Conservation (phyloP, 2,888 invertebrate species). For the Stenodera caucasica region DNA sequence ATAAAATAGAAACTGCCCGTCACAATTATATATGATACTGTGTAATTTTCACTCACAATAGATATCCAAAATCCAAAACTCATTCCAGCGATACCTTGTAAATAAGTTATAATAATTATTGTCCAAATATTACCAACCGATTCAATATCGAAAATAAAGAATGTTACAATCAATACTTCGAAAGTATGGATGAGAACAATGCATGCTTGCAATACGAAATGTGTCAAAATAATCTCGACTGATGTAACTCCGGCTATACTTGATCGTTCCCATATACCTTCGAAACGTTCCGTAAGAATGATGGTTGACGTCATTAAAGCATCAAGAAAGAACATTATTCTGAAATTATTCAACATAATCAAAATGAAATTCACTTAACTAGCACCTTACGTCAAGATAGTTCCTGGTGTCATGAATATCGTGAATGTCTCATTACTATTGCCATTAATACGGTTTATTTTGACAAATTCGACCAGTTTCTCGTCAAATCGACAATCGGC, state of each 20-base stretch:
- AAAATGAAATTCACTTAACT: too few relatives aligned
- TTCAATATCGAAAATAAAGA: slow-evolving; percentile 64
- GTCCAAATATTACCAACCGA: slow-evolving; percentile 64
- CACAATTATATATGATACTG: slow-evolving; percentile 79
- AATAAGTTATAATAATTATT: slow-evolving; percentile 65
- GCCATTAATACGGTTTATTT: slow-evolving; percentile 73
- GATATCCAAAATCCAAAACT: slow-evolving; percentile 79
- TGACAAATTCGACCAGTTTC: slow-evolving; percentile 63
- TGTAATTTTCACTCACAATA: slow-evolving; percentile 75
- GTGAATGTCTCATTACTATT: slow-evolving; percentile 68
- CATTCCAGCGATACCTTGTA: slow-evolving; percentile 84
- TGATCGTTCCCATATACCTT: slow-evolving; percentile 86
- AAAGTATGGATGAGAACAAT: slow-evolving; percentile 64
- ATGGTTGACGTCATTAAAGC: slow-evolving; percentile 81
- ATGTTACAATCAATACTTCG: slow-evolving; percentile 65
- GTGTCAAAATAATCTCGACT: slow-evolving; percentile 78
- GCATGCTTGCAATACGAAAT: slow-evolving; percentile 73
- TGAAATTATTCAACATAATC: too few relatives aligned
- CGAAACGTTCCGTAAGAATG: slow-evolving; percentile 77
- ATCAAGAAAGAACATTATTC: slow-evolving; percentile 83
- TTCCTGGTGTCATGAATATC: slow-evolving; percentile 82
- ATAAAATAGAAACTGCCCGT: slow-evolving; percentile 90
- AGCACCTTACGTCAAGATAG: slow-evolving; percentile 73
- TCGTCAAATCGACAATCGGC: slow-evolving; percentile 65
- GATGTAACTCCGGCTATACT: slow-evolving; percentile 83